Base-by-base conservation (phyloP, 2,797 vertebrate genomes). In the Chrysocyon brachyurus region DNA sequence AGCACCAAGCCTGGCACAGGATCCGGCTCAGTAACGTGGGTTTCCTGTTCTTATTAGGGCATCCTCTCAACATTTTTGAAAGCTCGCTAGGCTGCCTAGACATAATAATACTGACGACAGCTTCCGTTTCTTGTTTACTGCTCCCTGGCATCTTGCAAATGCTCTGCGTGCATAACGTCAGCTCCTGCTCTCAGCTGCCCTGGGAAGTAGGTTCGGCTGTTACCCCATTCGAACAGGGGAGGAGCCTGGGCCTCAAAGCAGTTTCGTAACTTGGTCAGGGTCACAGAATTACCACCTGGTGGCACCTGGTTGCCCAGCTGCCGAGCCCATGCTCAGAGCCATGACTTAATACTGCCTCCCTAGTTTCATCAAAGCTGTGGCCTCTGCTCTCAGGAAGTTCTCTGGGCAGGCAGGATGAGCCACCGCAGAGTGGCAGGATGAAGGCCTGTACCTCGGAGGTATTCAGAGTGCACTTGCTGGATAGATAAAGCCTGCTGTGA, bases 81-180 rank as follows among this genome's bases (percentile, higher is more conserved):
- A 88, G 33, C 79, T 96, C 17, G 8, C 85, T 84, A 28, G 40
- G 61, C 68, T 77, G 33, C 78, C 26, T 61, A 4, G 70, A 92
- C 59, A 52, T 70, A 24, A 54, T 85, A 57, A 70, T 46, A 63
- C 22, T 36, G 21, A 57, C 22, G 52, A n/a, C 26, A 72, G 75
- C 9, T 66, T 70, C 28, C 22, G 28, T 33, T 64, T 61, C 6
- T 73, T 54, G 36, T 33, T 81, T 52, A 17, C 66, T 52, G 4
- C 86, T 91, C 59, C 61, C 46, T 28, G 19, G 6, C 81, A 24
- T 87, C 83, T 94, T 73, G 24, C 46, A 73, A 86, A 84, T 59
- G 40, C 22, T 63, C 40, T 85, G 12, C 24, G 1, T 61, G 1
- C 46, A 12, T 33, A 72, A 77, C 59, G 54, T 72, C 4, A 0